These are phyloP conservation scores for Stylophora pistillata DNA, from an alignment of 64 coral and sea anemone species.

Conservation along the genomic window DNA sequence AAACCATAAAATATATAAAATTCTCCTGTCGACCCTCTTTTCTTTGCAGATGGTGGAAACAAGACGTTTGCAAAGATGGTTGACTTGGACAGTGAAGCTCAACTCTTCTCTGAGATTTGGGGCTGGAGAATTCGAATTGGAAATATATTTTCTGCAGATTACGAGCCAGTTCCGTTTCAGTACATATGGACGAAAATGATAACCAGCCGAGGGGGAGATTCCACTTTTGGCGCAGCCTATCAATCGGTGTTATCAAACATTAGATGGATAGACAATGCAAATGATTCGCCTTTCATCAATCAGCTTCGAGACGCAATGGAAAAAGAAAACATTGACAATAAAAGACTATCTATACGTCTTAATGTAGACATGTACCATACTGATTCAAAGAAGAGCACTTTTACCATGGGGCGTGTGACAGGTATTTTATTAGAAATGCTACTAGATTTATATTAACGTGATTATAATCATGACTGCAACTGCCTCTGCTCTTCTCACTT, in stretches of 20 bases:
- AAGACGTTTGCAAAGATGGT: conserved; percentile 41
- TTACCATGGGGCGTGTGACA: conserved; percentile 39
- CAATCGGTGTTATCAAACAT: conserved; percentile 39
- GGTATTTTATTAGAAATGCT: background rate
- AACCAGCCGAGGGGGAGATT: background rate
- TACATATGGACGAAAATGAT: conserved; percentile 52
- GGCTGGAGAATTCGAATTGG: conserved; percentile 69
- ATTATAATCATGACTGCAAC: background rate
- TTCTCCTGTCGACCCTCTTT: background rate
- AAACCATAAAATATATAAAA: too few species aligned
- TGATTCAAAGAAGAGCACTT: background rate
- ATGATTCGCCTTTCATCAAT: background rate
- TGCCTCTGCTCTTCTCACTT: background rate
- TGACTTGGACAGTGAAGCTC: conserved; percentile 58
- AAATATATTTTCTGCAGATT: conserved; percentile 68
- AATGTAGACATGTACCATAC: conserved; percentile 32
- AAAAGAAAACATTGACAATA: background rate
- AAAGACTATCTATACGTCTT: conserved; percentile 37
- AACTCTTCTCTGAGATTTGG: conserved; percentile 57
- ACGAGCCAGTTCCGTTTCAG: conserved; percentile 44
- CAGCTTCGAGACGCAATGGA: conserved; percentile 14
- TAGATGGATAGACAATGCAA: conserved; percentile 9
- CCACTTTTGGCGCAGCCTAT: conserved; percentile 1
- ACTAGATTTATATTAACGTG: background rate
- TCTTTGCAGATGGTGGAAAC: conserved; percentile 48